Percentiles rank a stretch among this genome's conserved stretches.
These are phyloP conservation scores for Rhineura floridana DNA, from an alignment of 2,113 vertebrate species.

Conservation along the genomic window DNA sequence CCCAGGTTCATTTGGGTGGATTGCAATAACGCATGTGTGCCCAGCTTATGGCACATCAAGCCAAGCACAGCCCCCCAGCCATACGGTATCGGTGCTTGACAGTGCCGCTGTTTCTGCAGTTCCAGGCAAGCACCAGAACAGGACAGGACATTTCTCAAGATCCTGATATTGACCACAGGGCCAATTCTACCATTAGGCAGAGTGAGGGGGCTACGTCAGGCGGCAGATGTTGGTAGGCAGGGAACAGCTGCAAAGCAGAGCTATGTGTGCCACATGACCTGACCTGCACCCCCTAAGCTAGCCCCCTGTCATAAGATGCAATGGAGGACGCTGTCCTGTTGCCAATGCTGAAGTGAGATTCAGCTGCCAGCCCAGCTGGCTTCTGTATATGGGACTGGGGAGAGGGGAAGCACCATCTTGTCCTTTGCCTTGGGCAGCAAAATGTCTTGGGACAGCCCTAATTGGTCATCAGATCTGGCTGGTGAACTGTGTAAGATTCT, in stretches of 20 bases:
- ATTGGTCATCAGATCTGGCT: background rate
- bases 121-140: accelerated
- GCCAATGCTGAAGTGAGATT: background rate
- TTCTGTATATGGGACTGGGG: too few relatives aligned
- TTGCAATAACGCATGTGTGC: background rate
- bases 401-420: too few relatives aligned
- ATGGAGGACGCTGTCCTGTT: too few relatives aligned
- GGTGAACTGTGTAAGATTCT: background rate
- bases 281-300: too few relatives aligned
- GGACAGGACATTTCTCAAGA: background rate
- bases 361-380: too few relatives aligned
- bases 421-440: too few relatives aligned
- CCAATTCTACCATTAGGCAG: too few relatives aligned
- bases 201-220: too few relatives aligned
- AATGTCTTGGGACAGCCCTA: background rate
- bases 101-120: background rate
- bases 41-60: background rate
- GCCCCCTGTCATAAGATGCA: too few relatives aligned
- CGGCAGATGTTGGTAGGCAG: too few relatives aligned
- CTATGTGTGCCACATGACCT: too few relatives aligned
- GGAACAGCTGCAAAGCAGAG: too few relatives aligned
- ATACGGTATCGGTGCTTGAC: background rate
- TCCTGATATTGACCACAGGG: background rate
- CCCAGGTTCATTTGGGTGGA: background rate
- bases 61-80: background rate